Evolutionary conservation across 2,113 vertebrate genomes (phyloP), one percentile per base, ranked within the genome.

Genomic region (Elephantulus edwardii): DNA sequence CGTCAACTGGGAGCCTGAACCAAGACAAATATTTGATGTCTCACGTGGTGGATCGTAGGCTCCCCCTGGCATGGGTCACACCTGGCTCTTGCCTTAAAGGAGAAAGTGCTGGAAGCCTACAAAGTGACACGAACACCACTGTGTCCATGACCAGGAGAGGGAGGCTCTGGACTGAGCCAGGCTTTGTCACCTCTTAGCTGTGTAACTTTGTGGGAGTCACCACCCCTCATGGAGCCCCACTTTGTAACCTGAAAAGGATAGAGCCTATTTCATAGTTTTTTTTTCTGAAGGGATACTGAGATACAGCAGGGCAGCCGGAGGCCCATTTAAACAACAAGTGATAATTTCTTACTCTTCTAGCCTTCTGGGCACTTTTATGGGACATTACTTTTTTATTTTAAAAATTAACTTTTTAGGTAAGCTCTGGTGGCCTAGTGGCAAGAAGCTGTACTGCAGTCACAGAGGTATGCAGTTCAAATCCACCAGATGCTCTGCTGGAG

Each of bases 21-120:
- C 70, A 40, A 85, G 86, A 72, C 74, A 71, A 87, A 75, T 48
- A 89, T 58, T 89, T 64, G 92, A 35, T 87, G 93, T 81, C 77
- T 92, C 35, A 26, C 56, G n/a, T 28, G 26, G 42, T 58, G 68
- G 42, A 20, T 52, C 77, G 42, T 17, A 82, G 22, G 8, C 70
- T 80, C 54, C 75, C 78, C 52, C 30, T 62, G 71, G 89, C 52
- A 50, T 42, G 33, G 68, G 19, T n/a, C 4, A 3, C 14, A 68
- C 50, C 44, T 50, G 54, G 81, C 28, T 86, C 20, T 33, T 22
- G 56, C 84, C 81, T 33, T 8, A 6, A 56, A 80, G 26, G 44
- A 77, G 28, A 26, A 26, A 78, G 50, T 79, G 50, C 72, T 10
- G 8, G 70, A 82, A 38, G 12, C 48, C 60, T 62, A 11, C 35